phyloP scores from a whole-genome alignment of 2,888 invertebrate species.

The Abscondita cerata region DNA sequence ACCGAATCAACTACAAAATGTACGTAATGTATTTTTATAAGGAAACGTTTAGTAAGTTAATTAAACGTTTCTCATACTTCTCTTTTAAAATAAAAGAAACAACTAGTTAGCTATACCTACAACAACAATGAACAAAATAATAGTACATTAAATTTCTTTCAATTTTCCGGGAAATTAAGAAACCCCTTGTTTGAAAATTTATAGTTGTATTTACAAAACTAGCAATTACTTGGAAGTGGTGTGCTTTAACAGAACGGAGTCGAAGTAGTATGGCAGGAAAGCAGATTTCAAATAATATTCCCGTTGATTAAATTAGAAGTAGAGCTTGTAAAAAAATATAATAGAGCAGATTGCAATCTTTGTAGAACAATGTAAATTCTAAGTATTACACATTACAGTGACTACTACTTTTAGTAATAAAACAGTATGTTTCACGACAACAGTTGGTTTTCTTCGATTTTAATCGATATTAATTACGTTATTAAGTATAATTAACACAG shows the following conservation, averaged over 20 bases:
- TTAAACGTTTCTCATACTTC: too few species aligned
- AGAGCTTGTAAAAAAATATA: not conserved
- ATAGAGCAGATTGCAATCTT: constrained; percentile 1
- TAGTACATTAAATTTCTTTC: constrained; percentile 3
- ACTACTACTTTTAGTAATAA: too few species aligned
- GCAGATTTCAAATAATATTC: constrained; percentile 6
- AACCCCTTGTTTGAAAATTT: not conserved
- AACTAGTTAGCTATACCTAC: too few species aligned
- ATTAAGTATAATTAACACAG: constrained; percentile 11
- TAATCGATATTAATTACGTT: constrained; percentile 16
- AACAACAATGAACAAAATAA: too few species aligned
- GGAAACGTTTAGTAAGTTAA: too few species aligned
- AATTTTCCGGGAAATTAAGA: not conserved
- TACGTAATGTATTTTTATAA: too few species aligned
- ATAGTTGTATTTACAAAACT: not conserved
- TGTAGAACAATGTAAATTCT: not conserved
- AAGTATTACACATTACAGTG: not conserved
- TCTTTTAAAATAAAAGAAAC: too few species aligned
- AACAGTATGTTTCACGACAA: not conserved
- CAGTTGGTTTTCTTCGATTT: constrained; percentile 2
- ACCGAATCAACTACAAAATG: too few species aligned
- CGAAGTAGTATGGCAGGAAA: not conserved
- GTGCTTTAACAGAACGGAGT: not conserved
- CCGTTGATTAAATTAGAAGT: constrained; percentile 5
- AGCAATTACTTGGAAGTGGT: not conserved